Percentiles rank a stretch among this genome's conserved stretches.
Evolutionary conservation across 2,113 vertebrate species (phyloP).

Genomic region (Hepsetus odoe): DNA sequence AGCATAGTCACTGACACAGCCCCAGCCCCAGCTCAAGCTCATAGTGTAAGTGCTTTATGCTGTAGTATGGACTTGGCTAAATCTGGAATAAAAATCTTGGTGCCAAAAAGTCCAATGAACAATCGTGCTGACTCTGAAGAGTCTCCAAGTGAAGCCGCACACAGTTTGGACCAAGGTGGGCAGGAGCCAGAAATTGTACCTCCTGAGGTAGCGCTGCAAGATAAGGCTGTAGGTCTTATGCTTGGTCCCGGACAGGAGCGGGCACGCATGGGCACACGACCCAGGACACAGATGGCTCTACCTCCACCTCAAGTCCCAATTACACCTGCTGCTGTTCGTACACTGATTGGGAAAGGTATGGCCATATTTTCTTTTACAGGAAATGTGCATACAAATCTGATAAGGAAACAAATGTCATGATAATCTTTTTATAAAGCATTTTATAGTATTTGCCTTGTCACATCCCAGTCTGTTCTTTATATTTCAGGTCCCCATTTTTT

Average conservation of each 20-base stretch:
- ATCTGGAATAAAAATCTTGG: constrained; percentile 95
- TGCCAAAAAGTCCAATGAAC: constrained; percentile 95
- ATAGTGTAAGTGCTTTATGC: constrained; percentile 70
- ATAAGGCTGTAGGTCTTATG: constrained; percentile 83
- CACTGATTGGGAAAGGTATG: constrained; percentile 86
- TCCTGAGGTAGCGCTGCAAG: constrained; percentile 88
- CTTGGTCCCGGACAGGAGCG: constrained; percentile 89
- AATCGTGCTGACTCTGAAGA: constrained; percentile 84
- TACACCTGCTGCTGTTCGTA: constrained; percentile 80
- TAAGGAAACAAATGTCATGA: too few relatives aligned
- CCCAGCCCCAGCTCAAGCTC: constrained; percentile 46
- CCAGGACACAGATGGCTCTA: constrained; percentile 80
- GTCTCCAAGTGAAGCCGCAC: constrained; percentile 86
- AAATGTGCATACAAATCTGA: too few relatives aligned
- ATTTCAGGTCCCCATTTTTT: too few relatives aligned
- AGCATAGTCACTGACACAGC: not conserved
- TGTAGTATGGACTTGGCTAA: constrained; percentile 91
- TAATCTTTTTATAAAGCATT: too few relatives aligned
- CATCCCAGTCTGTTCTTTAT: too few relatives aligned
- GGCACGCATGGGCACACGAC: constrained; percentile 93
- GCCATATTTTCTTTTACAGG: too few relatives aligned
- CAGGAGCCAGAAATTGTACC: constrained; percentile 87
- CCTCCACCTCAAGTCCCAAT: constrained; percentile 79
- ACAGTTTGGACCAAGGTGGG: constrained; percentile 84
- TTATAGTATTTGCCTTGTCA: too few relatives aligned